phyloP scores from a whole-genome alignment of 2,888 invertebrate genomes.

The Latrodectus hesperus region DNA sequence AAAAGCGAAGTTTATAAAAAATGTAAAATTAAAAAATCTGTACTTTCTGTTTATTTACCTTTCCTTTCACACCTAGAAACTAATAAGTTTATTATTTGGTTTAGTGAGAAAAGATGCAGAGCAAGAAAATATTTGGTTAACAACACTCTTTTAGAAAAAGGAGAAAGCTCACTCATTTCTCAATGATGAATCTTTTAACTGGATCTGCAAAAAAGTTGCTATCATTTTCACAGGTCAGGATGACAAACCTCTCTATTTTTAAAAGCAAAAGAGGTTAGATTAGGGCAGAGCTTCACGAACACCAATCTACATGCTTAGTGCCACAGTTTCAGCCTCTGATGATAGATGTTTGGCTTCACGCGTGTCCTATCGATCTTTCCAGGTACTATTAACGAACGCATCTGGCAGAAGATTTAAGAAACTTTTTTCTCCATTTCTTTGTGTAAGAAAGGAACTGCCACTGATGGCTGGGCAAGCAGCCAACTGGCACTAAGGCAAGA shows the following conservation, averaged over 20 bases:
- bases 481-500: slow-evolving; percentile 60
- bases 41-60: no score
- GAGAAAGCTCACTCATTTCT: no score
- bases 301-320: slow-evolving; percentile 14
- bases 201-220: background rate
- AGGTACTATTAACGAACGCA: slow-evolving; percentile 67
- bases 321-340: slow-evolving; percentile 41
- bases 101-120: no score
- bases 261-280: slow-evolving; percentile 33
- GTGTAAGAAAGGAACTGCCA: slow-evolving; percentile 42
- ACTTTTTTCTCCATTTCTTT: slow-evolving; percentile 48
- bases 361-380: slow-evolving; percentile 62
- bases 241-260: slow-evolving; percentile 30
- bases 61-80: no score
- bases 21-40: no score
- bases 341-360: slow-evolving; percentile 66
- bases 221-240: slow-evolving; percentile 6
- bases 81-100: no score
- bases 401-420: slow-evolving; percentile 64
- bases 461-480: slow-evolving; percentile 56
- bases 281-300: slow-evolving; percentile 13
- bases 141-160: no score
- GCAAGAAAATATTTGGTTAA: no score
- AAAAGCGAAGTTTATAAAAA: no score
- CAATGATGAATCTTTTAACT: no score